Evolutionary conservation across 2,888 invertebrate species (phyloP), one percentile per base, ranked within the genome.

Genomic region (Eretmocerus hayati): DNA sequence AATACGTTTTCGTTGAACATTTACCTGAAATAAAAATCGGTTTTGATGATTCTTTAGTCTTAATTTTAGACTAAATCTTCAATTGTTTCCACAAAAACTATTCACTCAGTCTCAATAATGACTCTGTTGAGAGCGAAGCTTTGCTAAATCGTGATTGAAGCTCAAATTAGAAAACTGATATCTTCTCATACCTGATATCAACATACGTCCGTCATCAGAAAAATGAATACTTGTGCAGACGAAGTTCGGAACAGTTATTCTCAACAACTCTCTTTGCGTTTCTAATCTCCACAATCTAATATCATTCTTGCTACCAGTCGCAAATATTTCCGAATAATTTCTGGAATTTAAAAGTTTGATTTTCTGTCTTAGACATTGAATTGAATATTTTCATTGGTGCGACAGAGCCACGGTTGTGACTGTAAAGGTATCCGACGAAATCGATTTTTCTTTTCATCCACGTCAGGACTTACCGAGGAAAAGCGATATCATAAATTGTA

Each of bases 201-300:
- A 84, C 54, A 83, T 81, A 66, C 82, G 84, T 33, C 93, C 92
- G 68, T 90, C 87, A 16, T 77, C 76, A 3, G 87, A 75, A 70
- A 94, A 90, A 22, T 83, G 78, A 20, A 93, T 75, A 36, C 83
- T 78, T 9, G 88, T 83, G 65, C 92, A 93, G 4, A 81, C 81
- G 69, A 91, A 90, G 74, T 94, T 94, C n/a, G 85, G 84, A 16
- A 93, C 87, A 53, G 81, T 79, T 54, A 93, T 85, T 31, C 94
- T 78, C 19, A 92, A 76, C 53, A 92, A 72, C 74, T 95, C 94
- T 63, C 83, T 83, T 61, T 83, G 81, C 1, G 83, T 81, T 35
- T 74, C 74, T 42, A 84, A 73, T 57, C 86, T 84, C 94, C 94
- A 95, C 52, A 94, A 81, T 47, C 94, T 79, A 42, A 94, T 84